A percentile compares a stretch with the other conserved stretches of the same genome.
These are phyloP conservation scores for Pseudococcus viburni DNA, from an alignment of 2,888 invertebrate species.

Conservation along the genomic window DNA sequence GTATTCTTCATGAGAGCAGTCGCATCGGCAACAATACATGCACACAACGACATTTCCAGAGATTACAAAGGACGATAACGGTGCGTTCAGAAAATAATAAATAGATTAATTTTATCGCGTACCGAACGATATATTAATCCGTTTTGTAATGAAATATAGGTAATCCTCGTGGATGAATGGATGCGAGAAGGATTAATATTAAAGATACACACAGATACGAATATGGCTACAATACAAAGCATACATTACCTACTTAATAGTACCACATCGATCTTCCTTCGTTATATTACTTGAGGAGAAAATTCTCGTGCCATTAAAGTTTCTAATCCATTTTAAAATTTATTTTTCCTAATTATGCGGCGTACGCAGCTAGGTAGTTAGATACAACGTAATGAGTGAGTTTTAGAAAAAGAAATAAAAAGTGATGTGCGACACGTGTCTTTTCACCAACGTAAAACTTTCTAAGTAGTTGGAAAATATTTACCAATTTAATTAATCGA, in stretches of 20 bases:
- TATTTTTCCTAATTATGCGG: background rate
- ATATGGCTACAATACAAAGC: conserved; percentile 36
- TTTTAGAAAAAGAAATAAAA: too few relatives aligned
- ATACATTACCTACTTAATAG: conserved; percentile 11
- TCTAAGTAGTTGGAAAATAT: too few relatives aligned
- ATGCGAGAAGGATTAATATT: conserved; percentile 41
- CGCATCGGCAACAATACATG: background rate
- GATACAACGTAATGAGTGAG: background rate
- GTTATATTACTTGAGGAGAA: conserved; percentile 15
- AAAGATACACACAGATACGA: conserved; percentile 35
- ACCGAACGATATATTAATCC: conserved; percentile 57
- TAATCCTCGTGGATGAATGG: conserved; percentile 41
- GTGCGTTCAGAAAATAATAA: conserved; percentile 55
- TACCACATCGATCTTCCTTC: conserved; percentile 29
- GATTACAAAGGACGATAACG: conserved; percentile 44
- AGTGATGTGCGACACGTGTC: too few relatives aligned
- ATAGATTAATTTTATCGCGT: conserved; percentile 60
- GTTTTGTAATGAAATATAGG: conserved; percentile 59
- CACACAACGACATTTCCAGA: conserved; percentile 36
- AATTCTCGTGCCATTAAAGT: conserved; percentile 32
- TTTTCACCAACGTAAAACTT: too few relatives aligned
- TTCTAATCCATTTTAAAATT: conserved; percentile 30
- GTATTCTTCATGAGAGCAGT: background rate
- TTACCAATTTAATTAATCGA: too few relatives aligned
- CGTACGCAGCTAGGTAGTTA: background rate